Percentiles rank a stretch among this genome's conserved stretches.
Evolutionary conservation across 2,113 vertebrate genomes (phyloP).

Genomic region (Alouatta palliata): DNA sequence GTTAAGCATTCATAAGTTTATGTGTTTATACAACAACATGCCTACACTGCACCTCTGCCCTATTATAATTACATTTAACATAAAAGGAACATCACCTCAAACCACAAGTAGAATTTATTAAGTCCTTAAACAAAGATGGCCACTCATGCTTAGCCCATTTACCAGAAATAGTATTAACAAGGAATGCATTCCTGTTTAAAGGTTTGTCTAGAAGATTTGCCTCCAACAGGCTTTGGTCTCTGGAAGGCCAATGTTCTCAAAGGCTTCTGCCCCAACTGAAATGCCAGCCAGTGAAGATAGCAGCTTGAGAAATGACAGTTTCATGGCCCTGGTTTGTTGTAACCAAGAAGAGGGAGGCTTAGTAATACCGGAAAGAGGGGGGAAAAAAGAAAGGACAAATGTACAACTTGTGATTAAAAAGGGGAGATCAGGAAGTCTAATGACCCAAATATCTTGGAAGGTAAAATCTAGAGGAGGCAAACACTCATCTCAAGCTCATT

Average conservation of each 20-base stretch:
- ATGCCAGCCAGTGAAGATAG: not conserved
- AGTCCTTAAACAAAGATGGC: slow-evolving; percentile 37
- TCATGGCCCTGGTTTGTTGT: not conserved
- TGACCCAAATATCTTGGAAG: slow-evolving; percentile 5
- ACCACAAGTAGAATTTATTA: slow-evolving; percentile 50
- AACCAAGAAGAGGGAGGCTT: not conserved
- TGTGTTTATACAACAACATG: slow-evolving; percentile 46
- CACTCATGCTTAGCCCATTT: not conserved
- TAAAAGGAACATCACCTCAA: slow-evolving; percentile 55
- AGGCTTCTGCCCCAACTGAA: slow-evolving; percentile 10
- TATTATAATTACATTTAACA: slow-evolving; percentile 48
- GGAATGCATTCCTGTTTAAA: not conserved
- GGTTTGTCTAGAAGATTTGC: not conserved
- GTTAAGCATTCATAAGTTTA: slow-evolving; percentile 45
- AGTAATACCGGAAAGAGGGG: not conserved
- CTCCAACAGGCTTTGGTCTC: not conserved
- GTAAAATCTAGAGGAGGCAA: not conserved
- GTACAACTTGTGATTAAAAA: not conserved
- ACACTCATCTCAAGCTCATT: not conserved
- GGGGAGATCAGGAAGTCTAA: not conserved
- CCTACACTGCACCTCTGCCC: not conserved
- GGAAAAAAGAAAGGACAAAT: not conserved
- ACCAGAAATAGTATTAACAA: slow-evolving; percentile 37
- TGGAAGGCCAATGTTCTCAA: not conserved
- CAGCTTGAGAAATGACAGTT: slow-evolving; percentile 19